Conservation (phyloP, 1,140 invertebrate species). For the Halesus radiatus region DNA sequence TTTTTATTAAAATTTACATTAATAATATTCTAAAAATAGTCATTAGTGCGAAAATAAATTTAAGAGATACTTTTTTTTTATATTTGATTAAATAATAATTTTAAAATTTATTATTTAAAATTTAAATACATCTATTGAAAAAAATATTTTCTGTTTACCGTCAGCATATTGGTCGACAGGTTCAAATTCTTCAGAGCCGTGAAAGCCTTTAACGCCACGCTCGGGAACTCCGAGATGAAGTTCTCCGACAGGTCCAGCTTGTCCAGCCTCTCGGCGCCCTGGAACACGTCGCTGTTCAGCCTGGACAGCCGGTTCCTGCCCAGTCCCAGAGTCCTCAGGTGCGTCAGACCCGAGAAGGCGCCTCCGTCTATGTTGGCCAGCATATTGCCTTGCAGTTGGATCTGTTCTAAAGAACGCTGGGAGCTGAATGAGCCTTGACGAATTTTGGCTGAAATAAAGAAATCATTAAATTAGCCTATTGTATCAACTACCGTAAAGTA, state of each 20-base stretch:
- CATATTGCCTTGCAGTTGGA: slow-evolving; percentile 85
- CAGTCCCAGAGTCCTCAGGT: slow-evolving; percentile 79
- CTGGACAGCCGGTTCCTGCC: slow-evolving; percentile 81
- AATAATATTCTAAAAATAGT: no score
- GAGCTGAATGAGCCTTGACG: slow-evolving; percentile 77
- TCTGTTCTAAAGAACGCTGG: slow-evolving; percentile 76
- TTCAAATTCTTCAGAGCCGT: slow-evolving; percentile 80
- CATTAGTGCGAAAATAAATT: no score
- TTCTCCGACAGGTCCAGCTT: slow-evolving; percentile 88
- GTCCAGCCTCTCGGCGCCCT: slow-evolving; percentile 81
- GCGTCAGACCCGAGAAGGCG: slow-evolving; percentile 77
- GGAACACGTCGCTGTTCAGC: slow-evolving; percentile 86
- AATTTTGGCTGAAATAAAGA: slow-evolving; percentile 72
- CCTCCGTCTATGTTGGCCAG: slow-evolving; percentile 81
- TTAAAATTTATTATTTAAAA: no score
- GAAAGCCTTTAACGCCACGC: slow-evolving; percentile 80
- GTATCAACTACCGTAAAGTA: no score
- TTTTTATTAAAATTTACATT: no score
- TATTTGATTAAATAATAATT: no score
- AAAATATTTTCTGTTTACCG: slow-evolving; percentile 69
- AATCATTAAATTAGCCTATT: background rate
- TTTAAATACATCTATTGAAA: no score
- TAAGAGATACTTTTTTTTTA: no score
- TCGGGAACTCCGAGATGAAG: slow-evolving; percentile 86
- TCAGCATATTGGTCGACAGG: slow-evolving; percentile 86